Base-by-base conservation (phyloP, 1,140 invertebrate genomes). In the Colletes gigas region DNA sequence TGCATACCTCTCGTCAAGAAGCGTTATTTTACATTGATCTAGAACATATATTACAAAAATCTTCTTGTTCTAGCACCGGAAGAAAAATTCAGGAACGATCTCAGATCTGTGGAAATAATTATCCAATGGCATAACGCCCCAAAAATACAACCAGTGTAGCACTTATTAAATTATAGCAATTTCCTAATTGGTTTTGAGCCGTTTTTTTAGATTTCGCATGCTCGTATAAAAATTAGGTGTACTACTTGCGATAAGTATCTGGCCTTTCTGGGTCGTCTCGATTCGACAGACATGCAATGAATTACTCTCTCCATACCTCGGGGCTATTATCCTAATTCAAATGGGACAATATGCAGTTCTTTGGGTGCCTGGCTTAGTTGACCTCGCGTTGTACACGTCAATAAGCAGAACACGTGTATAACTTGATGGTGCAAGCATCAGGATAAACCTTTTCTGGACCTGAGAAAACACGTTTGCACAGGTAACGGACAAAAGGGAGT, bases 391-490 rank as follows among this genome's bases (percentile, higher is more conserved):
- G 63, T 71, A 14, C 54, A 14, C 54, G 19, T 44, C 17, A 55
- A 39, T 55, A 74, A 79, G 54, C 14, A 44, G 47, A 68, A 17
- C 44, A 62, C n/a, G 6, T 52, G 63, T 52, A 50, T 8, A 65
- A 50, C 41, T 19, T 77, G 59, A 47, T 15, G 41, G 39, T 55
- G 57, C 12, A 47, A 63, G 57, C 63, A 30, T 78, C 67, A 39
- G 72, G 19, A 30, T 63, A 41, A 85, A 67, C 54, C 39, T 19
- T 30, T 79, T 77, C 82, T 59, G 75, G 78, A 88, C 66, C 84
- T 89, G 84, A 71, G 87, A 81, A 86, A 89, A 87, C 44, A 88
- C 69, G 59, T 71, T 82, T 84, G 76, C 83, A 71, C 73, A 75
- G 86, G 78, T 71, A 72, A 81, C 67, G 65, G 69, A 71, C 39